These are phyloP conservation scores for Noctua janthe DNA, from an alignment of 2,888 invertebrate genomes.

Conservation along the genomic window DNA sequence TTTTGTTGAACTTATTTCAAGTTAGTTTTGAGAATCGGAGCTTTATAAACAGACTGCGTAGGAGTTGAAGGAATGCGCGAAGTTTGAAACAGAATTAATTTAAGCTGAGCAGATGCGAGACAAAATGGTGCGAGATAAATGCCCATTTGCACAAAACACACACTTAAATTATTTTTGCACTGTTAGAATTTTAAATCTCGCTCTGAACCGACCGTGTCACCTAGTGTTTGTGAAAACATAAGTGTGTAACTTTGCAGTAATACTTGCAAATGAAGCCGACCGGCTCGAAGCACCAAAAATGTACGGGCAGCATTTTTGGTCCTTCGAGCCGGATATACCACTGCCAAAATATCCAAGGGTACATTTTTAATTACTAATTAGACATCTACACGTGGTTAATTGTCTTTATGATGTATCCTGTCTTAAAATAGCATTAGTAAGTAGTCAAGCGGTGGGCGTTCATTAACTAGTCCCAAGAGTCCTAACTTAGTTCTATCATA, in stretches of 20 bases:
- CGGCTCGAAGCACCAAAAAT: background rate
- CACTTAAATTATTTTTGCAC: background rate
- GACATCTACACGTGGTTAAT: slow-evolving; percentile 1
- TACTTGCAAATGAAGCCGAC: background rate
- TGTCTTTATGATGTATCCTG: slow-evolving; percentile 17
- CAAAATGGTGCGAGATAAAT: slow-evolving; percentile 1
- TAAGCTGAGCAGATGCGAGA: slow-evolving; percentile 7
- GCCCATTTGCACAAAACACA: background rate
- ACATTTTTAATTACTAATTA: slow-evolving; percentile 23
- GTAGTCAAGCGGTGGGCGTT: slow-evolving; percentile 17
- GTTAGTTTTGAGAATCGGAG: slow-evolving; percentile 55
- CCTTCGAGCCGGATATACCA: background rate
- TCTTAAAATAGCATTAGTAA: slow-evolving; percentile 40
- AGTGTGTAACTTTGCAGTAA: background rate
- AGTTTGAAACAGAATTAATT: slow-evolving; percentile 29
- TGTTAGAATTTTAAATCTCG: background rate
- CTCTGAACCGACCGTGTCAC: background rate
- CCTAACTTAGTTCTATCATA: slow-evolving; percentile 6
- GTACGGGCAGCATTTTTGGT: background rate
- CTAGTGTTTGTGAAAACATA: background rate
- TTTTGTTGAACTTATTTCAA: slow-evolving; percentile 59
- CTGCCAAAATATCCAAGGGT: slow-evolving; percentile 36
- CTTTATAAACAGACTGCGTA: slow-evolving; percentile 44
- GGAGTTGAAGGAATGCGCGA: slow-evolving; percentile 54
- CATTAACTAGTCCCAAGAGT: slow-evolving; percentile 11